Percentiles rank a stretch among this genome's conserved stretches.
phyloP scores from a whole-genome alignment of 1,140 invertebrate genomes.

The Hylaeus anthracinus region DNA sequence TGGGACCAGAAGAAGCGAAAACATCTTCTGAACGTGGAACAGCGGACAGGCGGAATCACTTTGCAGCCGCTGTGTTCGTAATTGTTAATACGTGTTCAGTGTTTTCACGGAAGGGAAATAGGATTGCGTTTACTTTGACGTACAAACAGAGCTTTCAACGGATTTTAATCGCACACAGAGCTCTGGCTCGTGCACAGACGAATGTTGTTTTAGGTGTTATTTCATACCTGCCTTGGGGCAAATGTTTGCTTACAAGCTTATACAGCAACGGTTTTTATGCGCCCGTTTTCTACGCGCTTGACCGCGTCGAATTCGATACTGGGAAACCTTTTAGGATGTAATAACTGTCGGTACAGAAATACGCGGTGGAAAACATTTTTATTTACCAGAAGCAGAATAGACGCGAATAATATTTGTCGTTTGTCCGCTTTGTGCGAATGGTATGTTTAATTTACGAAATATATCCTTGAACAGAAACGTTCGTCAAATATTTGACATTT shows the following conservation, averaged over 20 bases:
- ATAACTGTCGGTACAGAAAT: background rate
- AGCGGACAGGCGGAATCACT: constrained; percentile 1
- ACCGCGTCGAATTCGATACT: constrained; percentile 21
- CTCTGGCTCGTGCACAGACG: background rate
- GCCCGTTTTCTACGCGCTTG: background rate
- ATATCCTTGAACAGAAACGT: no score
- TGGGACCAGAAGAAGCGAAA: no score
- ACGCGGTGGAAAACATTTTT: constrained; percentile 16
- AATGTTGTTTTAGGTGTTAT: constrained; percentile 9
- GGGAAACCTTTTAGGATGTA: background rate
- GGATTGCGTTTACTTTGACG: constrained; percentile 39
- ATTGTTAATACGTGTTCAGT: constrained; percentile 23
- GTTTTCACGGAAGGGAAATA: constrained; percentile 32
- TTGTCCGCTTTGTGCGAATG: background rate
- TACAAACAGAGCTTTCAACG: constrained; percentile 38
- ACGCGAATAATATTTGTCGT: constrained; percentile 1
- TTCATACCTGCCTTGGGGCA: constrained; percentile 5
- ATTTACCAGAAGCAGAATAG: background rate
- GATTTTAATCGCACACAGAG: constrained; percentile 31
- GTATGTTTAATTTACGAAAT: background rate
- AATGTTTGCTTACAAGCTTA: constrained; percentile 24
- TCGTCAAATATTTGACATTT: no score
- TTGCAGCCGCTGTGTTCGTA: constrained; percentile 13
- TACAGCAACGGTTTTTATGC: constrained; percentile 2
- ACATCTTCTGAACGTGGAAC: no score